Base-by-base conservation (phyloP, 2,113 vertebrate genomes). In the Gopherus evgoodei region DNA sequence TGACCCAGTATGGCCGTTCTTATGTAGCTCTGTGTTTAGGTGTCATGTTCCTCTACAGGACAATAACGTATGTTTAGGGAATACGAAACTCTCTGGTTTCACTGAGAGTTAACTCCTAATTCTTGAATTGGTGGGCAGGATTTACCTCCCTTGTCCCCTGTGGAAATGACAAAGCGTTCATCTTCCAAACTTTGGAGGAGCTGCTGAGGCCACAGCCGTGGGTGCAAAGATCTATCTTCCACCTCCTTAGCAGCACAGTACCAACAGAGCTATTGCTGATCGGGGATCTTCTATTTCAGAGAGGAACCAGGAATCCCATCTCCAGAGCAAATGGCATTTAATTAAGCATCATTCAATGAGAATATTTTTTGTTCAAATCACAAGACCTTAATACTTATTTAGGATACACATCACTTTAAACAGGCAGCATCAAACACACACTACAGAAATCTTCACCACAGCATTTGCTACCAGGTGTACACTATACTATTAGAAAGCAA, bases 41-140 rank as follows among this genome's bases (percentile, higher is more conserved):
- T 47, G 14, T 29, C 12, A n/a, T 31, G 0, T n/a, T n/a, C 75
- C n/a, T n/a, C 9, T 1, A 7, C 29, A 2, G 0, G 22, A 6
- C 8, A 22, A 25, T 19, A 4, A 31, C 3, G 1, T 13, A 5
- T 21, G 2, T 5, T 7, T 6, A 17, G 3, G 44, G 57, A 62
- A 19, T 29, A 25, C 38, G 25, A 54, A 25, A 8, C 17, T 88
- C 78, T 24, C 76, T 16, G 3, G 47, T 3, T 54, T 56, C 65
- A 19, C 38, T 76, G 22, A 76, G 13, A 4, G 3, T 50, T 44
- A 5, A 16, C 72, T 29, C 16, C 75, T 82, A 31, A 12, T 17
- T 75, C 31, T 31, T 57, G 47, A 25, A 2, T 0, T 1, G 2
- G 8, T 1, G 4, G n/a, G 12, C 24, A 35, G 6, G 4, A 80